Conservation (phyloP, 2,797 vertebrate genomes). For the Nothura maculosa region DNA sequence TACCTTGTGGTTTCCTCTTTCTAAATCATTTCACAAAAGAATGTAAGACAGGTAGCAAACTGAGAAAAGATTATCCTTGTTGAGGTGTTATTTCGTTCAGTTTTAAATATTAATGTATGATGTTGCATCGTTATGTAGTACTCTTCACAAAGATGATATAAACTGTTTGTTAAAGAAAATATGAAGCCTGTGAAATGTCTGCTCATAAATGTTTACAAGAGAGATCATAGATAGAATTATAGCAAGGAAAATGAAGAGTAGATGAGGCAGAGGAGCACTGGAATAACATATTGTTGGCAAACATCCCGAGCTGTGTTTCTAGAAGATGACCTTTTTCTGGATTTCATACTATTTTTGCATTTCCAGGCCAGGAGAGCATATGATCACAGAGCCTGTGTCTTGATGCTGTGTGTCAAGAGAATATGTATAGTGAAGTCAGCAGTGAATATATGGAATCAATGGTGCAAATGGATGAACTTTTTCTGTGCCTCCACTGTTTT, state of each 20-base stretch:
- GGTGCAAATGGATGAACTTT: background rate
- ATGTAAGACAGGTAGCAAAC: constrained; percentile 68
- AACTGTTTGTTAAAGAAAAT: constrained; percentile 65
- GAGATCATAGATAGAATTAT: constrained; percentile 59
- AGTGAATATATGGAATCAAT: background rate
- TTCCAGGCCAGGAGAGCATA: background rate
- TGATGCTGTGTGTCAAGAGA: background rate
- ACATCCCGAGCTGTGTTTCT: background rate
- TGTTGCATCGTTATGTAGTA: constrained; percentile 74
- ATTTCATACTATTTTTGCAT: background rate
- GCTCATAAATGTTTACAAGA: constrained; percentile 69
- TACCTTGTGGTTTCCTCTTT: constrained; percentile 35
- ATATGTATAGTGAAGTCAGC: background rate
- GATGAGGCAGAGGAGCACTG: background rate
- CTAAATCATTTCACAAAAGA: constrained; percentile 65
- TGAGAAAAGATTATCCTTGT: constrained; percentile 75
- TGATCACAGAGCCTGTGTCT: background rate
- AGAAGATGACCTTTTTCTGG: constrained; percentile 2
- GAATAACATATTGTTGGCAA: background rate
- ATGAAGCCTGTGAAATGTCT: constrained; percentile 67
- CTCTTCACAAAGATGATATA: constrained; percentile 67
- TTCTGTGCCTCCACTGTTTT: background rate
- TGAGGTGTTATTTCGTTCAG: constrained; percentile 76
- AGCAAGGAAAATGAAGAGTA: constrained; percentile 52
- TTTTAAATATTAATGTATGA: constrained; percentile 79